Conservation (phyloP, 2,797 vertebrate genomes). For the Sebastes nivosus region DNA sequence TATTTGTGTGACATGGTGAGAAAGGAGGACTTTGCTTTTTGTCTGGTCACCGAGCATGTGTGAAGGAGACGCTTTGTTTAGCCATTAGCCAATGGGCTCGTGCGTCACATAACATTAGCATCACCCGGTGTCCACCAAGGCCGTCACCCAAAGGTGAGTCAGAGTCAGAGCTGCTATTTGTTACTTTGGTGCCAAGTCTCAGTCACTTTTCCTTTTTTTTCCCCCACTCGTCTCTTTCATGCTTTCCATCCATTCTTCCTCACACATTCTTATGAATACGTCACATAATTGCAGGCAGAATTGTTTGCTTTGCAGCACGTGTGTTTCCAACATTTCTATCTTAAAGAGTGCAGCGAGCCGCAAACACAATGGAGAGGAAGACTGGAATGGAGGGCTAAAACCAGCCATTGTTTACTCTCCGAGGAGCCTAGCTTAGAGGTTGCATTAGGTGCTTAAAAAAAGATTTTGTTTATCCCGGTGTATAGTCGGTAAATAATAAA, state of each 20-base stretch:
- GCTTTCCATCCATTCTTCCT: constrained; percentile 13
- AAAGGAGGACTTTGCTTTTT: constrained; percentile 7
- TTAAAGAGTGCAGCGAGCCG: constrained; percentile 34
- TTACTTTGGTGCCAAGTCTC: constrained; percentile 42
- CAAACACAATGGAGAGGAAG: constrained; percentile 28
- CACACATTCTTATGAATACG: constrained; percentile 66
- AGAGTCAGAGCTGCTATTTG: constrained; percentile 39
- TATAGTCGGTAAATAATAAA: constrained; percentile 71
- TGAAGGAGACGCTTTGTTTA: constrained; percentile 13
- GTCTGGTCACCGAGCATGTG: constrained; percentile 3
- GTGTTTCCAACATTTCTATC: constrained; percentile 21
- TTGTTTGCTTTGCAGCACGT: constrained; percentile 37
- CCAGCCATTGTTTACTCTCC: constrained; percentile 65
- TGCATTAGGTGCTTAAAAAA: constrained; percentile 64
- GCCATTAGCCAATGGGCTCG: constrained; percentile 32
- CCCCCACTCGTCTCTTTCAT: neutral
- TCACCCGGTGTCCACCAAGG: constrained; percentile 36
- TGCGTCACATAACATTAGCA: constrained; percentile 44
- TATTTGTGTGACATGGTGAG: neutral
- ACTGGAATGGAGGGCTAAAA: constrained; percentile 58
- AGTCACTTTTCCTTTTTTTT: neutral
- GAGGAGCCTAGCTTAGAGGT: constrained; percentile 54
- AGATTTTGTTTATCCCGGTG: constrained; percentile 64
- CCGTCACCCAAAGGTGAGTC: constrained; percentile 49
- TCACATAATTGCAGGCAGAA: constrained; percentile 57